phyloP scores from a whole-genome alignment of 2,888 invertebrate genomes.

The Lepidocyrtinus sp. region DNA sequence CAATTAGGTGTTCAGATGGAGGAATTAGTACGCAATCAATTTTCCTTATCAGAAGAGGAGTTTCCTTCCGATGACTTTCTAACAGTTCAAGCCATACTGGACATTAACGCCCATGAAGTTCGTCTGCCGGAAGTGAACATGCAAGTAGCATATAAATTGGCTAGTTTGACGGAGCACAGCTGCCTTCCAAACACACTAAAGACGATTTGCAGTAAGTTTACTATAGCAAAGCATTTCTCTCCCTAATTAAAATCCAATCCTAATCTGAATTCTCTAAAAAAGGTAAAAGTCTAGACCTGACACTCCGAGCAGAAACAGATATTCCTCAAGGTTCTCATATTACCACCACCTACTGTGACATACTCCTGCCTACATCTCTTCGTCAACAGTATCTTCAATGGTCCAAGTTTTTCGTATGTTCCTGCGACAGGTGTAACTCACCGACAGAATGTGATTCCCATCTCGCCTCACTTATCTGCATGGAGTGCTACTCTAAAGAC shows the following conservation, averaged over 20 bases:
- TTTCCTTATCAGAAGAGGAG: conserved; percentile 37
- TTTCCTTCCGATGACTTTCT: conserved; percentile 59
- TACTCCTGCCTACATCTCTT: conserved; percentile 68
- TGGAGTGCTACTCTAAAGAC: conserved; percentile 41
- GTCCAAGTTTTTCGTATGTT: conserved; percentile 68
- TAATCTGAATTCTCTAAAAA: neutral
- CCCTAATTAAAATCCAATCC: too few relatives aligned
- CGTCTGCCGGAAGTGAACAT: conserved; percentile 61
- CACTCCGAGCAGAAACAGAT: conserved; percentile 64
- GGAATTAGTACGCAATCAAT: conserved; percentile 50
- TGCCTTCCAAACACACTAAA: conserved; percentile 68
- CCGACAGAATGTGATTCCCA: conserved; percentile 65
- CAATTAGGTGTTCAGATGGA: conserved; percentile 47
- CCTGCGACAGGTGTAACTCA: conserved; percentile 66
- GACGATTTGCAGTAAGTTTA: conserved; percentile 63
- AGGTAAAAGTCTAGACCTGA: conserved; percentile 60
- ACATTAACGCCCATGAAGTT: conserved; percentile 67
- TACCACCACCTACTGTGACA: conserved; percentile 69
- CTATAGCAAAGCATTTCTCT: too few relatives aligned
- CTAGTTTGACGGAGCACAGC: conserved; percentile 68
- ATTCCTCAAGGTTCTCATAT: conserved; percentile 66
- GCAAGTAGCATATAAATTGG: conserved; percentile 63
- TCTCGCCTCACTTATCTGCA: conserved; percentile 65
- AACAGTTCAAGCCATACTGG: conserved; percentile 62
- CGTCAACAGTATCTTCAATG: conserved; percentile 64